Evolutionary conservation across 2,888 invertebrate genomes (phyloP).

Genomic region (Acleris laterana): DNA sequence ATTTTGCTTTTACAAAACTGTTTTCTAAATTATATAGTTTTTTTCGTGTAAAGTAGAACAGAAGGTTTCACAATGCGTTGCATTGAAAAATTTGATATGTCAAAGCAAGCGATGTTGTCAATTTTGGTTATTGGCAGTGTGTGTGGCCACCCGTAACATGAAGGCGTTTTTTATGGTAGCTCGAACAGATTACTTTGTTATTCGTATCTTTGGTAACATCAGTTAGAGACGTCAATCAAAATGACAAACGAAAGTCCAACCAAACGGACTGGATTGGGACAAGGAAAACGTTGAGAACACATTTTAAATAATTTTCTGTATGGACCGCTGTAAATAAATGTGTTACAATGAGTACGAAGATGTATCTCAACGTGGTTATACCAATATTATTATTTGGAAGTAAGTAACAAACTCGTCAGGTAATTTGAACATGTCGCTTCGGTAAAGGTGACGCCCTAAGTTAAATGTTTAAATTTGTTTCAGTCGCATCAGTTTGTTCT

Average conservation of each 20-base stretch:
- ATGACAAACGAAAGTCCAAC: neutral
- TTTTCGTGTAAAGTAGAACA: too few relatives aligned
- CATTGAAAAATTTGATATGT: too few relatives aligned
- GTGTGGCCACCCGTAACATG: too few relatives aligned
- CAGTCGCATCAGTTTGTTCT: constrained; percentile 62
- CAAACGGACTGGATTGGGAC: neutral
- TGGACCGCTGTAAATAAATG: constrained; percentile 17
- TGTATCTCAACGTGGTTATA: constrained; percentile 44
- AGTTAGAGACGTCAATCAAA: neutral
- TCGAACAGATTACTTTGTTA: too few relatives aligned
- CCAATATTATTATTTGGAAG: constrained; percentile 48
- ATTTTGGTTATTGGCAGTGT: too few relatives aligned
- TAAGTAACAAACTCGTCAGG: constrained; percentile 44
- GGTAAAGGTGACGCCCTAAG: constrained; percentile 66
- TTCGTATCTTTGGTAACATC: too few relatives aligned
- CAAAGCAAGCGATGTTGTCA: too few relatives aligned
- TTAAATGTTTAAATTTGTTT: constrained; percentile 51
- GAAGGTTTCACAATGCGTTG: too few relatives aligned
- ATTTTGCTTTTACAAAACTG: too few relatives aligned
- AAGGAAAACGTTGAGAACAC: constrained; percentile 3
- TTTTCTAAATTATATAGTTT: too few relatives aligned
- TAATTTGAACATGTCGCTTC: constrained; percentile 1
- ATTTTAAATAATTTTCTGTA: constrained; percentile 31
- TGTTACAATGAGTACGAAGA: constrained; percentile 47
- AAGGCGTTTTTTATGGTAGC: too few relatives aligned